Percentiles rank a stretch among this genome's conserved stretches.
Evolutionary conservation across 1,140 invertebrate genomes (phyloP).

Genomic region (Platorchestia sp.): DNA sequence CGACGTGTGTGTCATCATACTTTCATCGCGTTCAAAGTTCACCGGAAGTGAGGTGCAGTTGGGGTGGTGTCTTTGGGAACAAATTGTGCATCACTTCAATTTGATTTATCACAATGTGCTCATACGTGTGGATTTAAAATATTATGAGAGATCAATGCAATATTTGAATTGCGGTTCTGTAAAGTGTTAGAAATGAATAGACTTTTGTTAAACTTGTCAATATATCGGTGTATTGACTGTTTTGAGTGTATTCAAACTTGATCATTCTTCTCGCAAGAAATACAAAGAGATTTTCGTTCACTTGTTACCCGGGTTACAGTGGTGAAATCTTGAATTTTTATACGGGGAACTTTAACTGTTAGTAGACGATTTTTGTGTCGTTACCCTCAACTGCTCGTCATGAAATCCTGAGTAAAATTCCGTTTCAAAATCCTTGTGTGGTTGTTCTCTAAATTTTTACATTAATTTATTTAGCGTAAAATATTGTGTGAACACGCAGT

Average conservation of each 20-base stretch:
- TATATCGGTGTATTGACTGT: background rate
- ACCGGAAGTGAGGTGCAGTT: background rate
- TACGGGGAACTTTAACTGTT: background rate
- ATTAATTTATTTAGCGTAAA: background rate
- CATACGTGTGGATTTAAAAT: background rate
- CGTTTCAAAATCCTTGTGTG: background rate
- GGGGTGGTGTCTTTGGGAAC: background rate
- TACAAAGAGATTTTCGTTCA: background rate
- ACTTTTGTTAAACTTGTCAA: background rate
- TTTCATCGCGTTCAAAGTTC: background rate
- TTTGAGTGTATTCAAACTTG: background rate
- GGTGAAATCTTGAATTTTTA: background rate
- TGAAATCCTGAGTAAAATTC: background rate
- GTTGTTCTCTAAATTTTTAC: background rate
- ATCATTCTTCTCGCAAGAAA: background rate
- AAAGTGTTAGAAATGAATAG: background rate
- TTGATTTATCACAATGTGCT: background rate
- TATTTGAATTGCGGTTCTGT: background rate
- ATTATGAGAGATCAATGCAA: background rate
- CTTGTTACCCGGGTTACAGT: background rate
- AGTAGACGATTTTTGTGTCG: background rate
- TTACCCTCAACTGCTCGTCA: background rate
- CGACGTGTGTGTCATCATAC: background rate
- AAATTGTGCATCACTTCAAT: background rate
- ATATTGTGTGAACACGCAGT: background rate